These are phyloP conservation scores for Drosophila cognata DNA, from an alignment of 2,888 invertebrate species.

Conservation along the genomic window DNA sequence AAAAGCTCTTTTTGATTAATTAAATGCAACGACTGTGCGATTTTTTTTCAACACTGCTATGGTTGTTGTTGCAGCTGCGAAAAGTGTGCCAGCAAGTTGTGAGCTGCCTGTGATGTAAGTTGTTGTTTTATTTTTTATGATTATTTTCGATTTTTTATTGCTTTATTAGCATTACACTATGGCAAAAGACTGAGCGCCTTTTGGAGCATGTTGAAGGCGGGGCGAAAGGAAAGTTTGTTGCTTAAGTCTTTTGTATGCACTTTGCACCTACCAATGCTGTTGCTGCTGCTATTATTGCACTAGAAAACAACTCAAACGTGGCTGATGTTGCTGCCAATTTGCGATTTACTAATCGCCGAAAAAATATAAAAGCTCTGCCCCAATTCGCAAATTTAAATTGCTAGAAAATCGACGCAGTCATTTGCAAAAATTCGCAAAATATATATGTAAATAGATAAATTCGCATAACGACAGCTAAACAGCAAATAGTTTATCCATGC, in stretches of 20 bases:
- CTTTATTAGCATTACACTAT: constrained; percentile 67
- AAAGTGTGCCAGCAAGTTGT: constrained; percentile 72
- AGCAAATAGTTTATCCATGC: constrained; percentile 47
- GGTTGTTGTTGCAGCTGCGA: constrained; percentile 41
- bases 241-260: constrained; percentile 60
- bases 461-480: constrained; percentile 42
- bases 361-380: constrained; percentile 40
- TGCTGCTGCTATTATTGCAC: constrained; percentile 30
- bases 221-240: constrained; percentile 57
- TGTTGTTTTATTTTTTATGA: constrained; percentile 47
- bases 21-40: constrained; percentile 68
- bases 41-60: constrained; percentile 37
- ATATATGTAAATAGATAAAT: constrained; percentile 13
- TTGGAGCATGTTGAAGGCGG: constrained; percentile 14
- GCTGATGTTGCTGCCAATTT: constrained; percentile 49
- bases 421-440: constrained; percentile 58
- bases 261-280: constrained; percentile 58
- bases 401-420: constrained; percentile 53
- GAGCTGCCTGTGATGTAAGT: constrained; percentile 68
- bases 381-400: constrained; percentile 46
- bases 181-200: constrained; percentile 40
- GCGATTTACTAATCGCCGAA: constrained; percentile 34
- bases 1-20: constrained; percentile 76
- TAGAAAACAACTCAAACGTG: constrained; percentile 65
- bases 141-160: constrained; percentile 61